Percentiles rank a stretch among this genome's conserved stretches.
These are phyloP conservation scores for Miopithecus talapoin DNA, from an alignment of 2,797 vertebrate species.

Conservation along the genomic window DNA sequence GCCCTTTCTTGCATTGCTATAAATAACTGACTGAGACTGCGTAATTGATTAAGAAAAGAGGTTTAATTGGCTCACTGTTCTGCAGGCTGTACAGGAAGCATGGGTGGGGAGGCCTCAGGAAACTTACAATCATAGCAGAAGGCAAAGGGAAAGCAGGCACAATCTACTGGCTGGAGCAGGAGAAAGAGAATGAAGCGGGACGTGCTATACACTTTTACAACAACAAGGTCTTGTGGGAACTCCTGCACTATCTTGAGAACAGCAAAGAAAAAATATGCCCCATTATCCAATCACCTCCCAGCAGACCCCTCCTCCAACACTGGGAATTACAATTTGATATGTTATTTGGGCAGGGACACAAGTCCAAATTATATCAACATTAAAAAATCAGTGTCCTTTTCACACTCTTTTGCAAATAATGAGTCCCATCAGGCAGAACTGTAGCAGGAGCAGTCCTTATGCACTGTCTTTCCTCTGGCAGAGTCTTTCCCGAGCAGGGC, in stretches of 20 bases:
- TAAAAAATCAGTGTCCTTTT: background rate
- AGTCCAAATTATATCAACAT: too few species aligned
- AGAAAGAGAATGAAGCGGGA: background rate
- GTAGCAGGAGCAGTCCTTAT: rapidly evolving
- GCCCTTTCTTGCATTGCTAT: background rate
- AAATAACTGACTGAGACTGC: background rate
- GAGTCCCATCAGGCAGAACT: background rate
- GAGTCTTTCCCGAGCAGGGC: rapidly evolving
- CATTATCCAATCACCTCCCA: background rate
- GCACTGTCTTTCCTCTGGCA: background rate
- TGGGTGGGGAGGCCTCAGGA: background rate
- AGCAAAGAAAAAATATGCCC: background rate
- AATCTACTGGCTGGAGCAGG: background rate
- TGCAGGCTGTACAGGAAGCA: background rate
- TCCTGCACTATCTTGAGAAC: background rate
- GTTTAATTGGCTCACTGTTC: too few species aligned
- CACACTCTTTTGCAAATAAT: rapidly evolving
- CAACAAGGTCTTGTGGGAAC: background rate
- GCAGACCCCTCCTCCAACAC: background rate
- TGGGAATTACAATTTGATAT: background rate
- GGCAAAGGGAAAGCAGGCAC: background rate
- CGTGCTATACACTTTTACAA: background rate
- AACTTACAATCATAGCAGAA: background rate
- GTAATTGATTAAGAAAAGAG: too few species aligned
- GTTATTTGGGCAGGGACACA: too few species aligned